Evolutionary conservation across 2,888 invertebrate species (phyloP), one percentile per base, ranked within the genome.

Genomic region (Lasioglossum calceatum): DNA sequence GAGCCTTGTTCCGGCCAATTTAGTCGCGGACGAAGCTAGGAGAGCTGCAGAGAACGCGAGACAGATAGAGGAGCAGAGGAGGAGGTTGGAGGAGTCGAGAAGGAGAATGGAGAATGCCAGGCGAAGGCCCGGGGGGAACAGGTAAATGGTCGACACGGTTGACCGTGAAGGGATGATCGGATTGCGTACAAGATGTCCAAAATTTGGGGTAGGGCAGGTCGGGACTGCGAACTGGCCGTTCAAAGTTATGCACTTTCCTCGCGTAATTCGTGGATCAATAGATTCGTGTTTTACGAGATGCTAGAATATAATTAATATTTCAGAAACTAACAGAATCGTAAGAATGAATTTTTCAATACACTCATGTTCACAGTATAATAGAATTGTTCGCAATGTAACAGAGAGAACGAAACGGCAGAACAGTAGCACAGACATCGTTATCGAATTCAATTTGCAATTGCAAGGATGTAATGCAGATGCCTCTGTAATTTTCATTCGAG

Each of bases 1-100:
- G 72, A 81, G 74, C 71, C 86, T 78, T 82, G 77, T 87, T 86
- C 91, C 90, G 70, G 75, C 61, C 83, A 89, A 87, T 91, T 90
- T 91, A 70, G 14, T 82, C 32, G 81, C 71, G 71, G 78, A 87
- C 58, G 78, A 83, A 44, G 61, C 77, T 44, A 85, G 88, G 39
- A 82, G 87, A 39, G 71, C 75, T 19, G 39, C 73, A 19, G 92
- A 92, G 58, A 85, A 78, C 50, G 85, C 86, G 42, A 88, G 87
- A 77, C 88, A 90, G 76, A 85, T 84, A 61, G 79, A 85, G 79
- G 88, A 91, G 64, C 80, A 86, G 19, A 80, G 87, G n/a, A 90
- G 89, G 50, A 76, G 85, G 39, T 81, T 77, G 12, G 39, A 61
- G 86, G 19, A 23, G 23, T 74, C 84, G 27, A 89, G 89, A 61